Percentiles rank a stretch among this genome's conserved stretches.
Evolutionary conservation across 2,113 vertebrate genomes (phyloP).

Genomic region (Varanus komodoensis): DNA sequence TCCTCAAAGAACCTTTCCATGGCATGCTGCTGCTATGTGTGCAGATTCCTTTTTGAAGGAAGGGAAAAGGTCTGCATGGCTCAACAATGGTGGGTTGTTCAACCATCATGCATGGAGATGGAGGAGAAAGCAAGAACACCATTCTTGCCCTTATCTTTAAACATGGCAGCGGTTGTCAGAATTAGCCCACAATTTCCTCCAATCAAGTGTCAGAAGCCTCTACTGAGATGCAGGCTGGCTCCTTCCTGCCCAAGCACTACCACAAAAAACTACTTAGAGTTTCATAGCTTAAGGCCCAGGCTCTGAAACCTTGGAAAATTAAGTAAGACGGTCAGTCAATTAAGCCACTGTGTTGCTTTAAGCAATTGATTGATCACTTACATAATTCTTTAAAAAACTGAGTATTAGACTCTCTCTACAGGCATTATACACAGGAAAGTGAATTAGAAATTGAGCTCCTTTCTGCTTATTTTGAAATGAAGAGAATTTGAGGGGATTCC

Average conservation of each 20-base stretch:
- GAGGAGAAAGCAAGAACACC: not conserved
- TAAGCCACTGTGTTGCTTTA: slow-evolving; percentile 10
- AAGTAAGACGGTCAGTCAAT: slow-evolving; percentile 19
- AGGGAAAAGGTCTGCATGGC: not conserved
- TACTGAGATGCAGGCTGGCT: not conserved
- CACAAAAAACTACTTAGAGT: not conserved
- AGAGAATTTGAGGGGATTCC: not conserved
- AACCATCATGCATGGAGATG: not conserved
- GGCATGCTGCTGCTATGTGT: not conserved
- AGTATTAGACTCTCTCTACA: not conserved
- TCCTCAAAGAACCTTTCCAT: not conserved
- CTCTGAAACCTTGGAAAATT: slow-evolving; percentile 12
- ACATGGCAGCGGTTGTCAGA: not conserved
- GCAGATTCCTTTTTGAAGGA: not conserved
- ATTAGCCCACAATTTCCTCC: not conserved
- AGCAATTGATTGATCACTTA: slow-evolving; percentile 36
- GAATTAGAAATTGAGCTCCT: not conserved
- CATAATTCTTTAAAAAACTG: slow-evolving; percentile 35
- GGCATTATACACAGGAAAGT: not conserved
- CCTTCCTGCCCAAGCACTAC: not conserved
- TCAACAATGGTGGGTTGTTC: not conserved
- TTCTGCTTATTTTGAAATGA: not conserved
- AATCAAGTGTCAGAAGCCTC: not conserved
- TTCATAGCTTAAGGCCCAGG: not conserved
- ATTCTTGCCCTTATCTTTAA: not conserved